These are phyloP conservation scores for Urosaurus nigricauda DNA, from an alignment of 2,797 vertebrate genomes.

Conservation along the genomic window DNA sequence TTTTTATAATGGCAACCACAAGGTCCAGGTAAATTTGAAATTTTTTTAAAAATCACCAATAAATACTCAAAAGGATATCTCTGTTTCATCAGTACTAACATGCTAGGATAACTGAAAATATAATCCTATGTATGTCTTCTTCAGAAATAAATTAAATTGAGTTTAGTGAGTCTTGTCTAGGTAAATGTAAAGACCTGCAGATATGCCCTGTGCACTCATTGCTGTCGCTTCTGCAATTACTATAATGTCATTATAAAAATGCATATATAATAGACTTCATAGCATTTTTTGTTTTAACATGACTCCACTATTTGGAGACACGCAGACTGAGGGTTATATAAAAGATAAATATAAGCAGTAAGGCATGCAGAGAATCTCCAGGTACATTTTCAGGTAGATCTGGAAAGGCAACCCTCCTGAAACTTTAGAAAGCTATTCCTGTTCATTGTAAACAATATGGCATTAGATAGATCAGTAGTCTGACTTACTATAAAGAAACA, in stretches of 20 bases:
- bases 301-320: neutral
- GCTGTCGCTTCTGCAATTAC: neutral
- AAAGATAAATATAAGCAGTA: neutral
- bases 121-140: neutral
- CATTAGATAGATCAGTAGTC: neutral
- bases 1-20: constrained; percentile 77
- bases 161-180: no score
- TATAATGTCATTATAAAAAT: neutral
- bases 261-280: neutral
- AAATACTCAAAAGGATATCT: constrained; percentile 2
- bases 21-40: constrained; percentile 64
- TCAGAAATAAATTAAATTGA: neutral
- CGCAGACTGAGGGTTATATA: neutral
- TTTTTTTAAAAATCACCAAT: neutral
- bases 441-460: no score
- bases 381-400: neutral
- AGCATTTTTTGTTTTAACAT: neutral
- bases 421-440: neutral
- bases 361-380: neutral
- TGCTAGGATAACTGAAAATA: neutral
- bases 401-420: neutral
- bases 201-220: no score
- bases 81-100: constrained; percentile 1
- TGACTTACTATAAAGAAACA: neutral
- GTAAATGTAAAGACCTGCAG: no score